Base-by-base conservation (phyloP, 2,888 invertebrate genomes). In the Microctonus hyperodae region DNA sequence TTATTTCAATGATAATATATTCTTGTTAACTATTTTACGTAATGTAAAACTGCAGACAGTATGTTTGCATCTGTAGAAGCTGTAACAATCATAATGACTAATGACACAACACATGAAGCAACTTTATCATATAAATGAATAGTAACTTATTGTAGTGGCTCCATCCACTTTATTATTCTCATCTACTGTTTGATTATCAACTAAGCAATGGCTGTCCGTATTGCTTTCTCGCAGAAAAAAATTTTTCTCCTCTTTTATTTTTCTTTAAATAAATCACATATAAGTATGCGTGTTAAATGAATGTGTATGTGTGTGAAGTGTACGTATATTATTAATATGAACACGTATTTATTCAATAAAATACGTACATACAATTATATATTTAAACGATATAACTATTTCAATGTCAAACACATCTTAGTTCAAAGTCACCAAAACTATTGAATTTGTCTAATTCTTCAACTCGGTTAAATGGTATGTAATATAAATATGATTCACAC, bases 21-120 rank as follows among this genome's bases (percentile, higher is more conserved):
- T 28, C 28, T 64, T 35, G 28, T 20, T 55, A 28, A 55, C 22
- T 55, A 64, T 23, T 65, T 65, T 65, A 65, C 64, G 64, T 65
- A 65, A 65, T 58, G 28, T 50, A 25, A 40, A 65, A 65, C 28
- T 60, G 44, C 33, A 55, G 55, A 55, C 33, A 28, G 55, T 55
- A 33, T 28, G 28, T 55, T 55, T 16, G 55, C 55, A 55, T 55
- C 55, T 55, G 16, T 16, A 16, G 44, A 16, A 16, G 44, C 44
- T 7, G 44, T 16, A 44, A 44, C 44, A 44, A 44, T 44, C 44
- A 44, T 44, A 44, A 28, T 55, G 55, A 55, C 55, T 44, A 28
- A 55, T 55, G 55, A 55, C 55, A 55, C 55, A 55, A 28, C 9
- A 55, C 31, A 55, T 55, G 31, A 44, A 55, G 31, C 31, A 16